Percentiles rank a stretch among this genome's conserved stretches.
Conservation (phyloP, 2,113 vertebrate genomes). For the Oryzias curvinotus region DNA sequence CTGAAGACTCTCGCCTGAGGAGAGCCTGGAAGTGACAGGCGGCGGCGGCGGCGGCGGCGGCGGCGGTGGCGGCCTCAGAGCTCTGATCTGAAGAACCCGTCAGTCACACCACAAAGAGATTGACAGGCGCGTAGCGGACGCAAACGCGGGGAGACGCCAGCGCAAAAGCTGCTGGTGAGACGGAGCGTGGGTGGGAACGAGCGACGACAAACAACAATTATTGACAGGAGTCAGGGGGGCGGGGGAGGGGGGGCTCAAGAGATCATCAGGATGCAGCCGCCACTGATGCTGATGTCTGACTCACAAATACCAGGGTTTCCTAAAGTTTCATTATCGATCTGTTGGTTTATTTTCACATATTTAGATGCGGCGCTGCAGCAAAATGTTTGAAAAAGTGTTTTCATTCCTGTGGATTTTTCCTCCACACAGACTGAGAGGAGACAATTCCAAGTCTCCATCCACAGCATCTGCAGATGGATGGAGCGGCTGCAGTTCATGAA, state of each 20-base stretch:
- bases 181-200: not conserved
- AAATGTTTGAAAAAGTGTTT: too few relatives aligned
- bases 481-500: too few relatives aligned
- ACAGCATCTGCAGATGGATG: too few relatives aligned
- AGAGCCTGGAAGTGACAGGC: slow-evolving; percentile 8
- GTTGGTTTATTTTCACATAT: too few relatives aligned
- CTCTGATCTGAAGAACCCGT: not conserved
- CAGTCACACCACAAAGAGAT: slow-evolving; percentile 4
- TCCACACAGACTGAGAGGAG: too few relatives aligned
- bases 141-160: not conserved
- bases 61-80: not conserved
- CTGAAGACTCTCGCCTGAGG: not conserved
- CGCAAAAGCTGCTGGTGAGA: slow-evolving; percentile 6
- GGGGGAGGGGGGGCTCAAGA: not conserved
- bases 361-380: too few relatives aligned
- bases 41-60: not conserved
- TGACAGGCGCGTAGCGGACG: not conserved
- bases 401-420: too few relatives aligned
- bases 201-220: not conserved
- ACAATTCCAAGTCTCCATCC: too few relatives aligned
- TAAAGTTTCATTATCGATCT: too few relatives aligned
- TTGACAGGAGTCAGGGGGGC: not conserved
- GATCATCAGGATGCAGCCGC: not conserved
- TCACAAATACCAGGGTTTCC: too few relatives aligned
- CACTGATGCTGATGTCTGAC: not conserved